These are phyloP conservation scores for Elymnias hypermnestra DNA, from an alignment of 1,140 invertebrate genomes.

Conservation along the genomic window DNA sequence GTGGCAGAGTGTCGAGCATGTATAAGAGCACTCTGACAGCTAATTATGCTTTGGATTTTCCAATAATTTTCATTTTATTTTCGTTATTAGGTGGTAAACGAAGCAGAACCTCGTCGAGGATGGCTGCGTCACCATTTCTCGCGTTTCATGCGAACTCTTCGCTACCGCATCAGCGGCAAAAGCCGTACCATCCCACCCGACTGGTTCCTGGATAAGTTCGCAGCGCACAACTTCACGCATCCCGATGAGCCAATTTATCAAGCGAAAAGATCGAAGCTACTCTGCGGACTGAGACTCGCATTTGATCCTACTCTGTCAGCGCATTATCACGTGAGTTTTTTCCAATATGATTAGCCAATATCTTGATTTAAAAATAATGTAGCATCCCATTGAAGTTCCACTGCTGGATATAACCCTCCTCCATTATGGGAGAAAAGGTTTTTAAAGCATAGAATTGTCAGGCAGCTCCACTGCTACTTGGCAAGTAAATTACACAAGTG, in stretches of 20 bases:
- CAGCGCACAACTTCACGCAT: slow-evolving; percentile 58
- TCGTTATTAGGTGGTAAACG: slow-evolving; percentile 25
- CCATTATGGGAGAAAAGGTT: not conserved
- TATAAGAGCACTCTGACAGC: too few relatives aligned
- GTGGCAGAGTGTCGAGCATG: too few relatives aligned
- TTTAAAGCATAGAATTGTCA: too few relatives aligned
- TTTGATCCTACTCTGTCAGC: slow-evolving; percentile 79
- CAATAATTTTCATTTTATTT: too few relatives aligned
- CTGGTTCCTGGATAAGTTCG: slow-evolving; percentile 80
- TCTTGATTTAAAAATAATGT: not conserved
- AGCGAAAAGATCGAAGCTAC: slow-evolving; percentile 54
- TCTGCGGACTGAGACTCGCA: slow-evolving; percentile 76
- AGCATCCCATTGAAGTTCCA: too few relatives aligned
- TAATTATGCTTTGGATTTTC: too few relatives aligned
- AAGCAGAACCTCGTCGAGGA: slow-evolving; percentile 18
- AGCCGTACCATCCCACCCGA: slow-evolving; percentile 71
- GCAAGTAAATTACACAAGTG: too few relatives aligned
- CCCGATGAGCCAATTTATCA: slow-evolving; percentile 67
- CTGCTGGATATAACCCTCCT: too few relatives aligned
- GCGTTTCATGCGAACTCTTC: slow-evolving; percentile 28
- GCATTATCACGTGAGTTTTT: slow-evolving; percentile 74
- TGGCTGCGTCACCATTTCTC: slow-evolving; percentile 36
- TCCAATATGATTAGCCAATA: not conserved
- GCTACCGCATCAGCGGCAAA: slow-evolving; percentile 36
- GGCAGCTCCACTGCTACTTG: not conserved